These are phyloP conservation scores for Alectoris magna DNA, from an alignment of 2,797 vertebrate genomes.

Conservation along the genomic window DNA sequence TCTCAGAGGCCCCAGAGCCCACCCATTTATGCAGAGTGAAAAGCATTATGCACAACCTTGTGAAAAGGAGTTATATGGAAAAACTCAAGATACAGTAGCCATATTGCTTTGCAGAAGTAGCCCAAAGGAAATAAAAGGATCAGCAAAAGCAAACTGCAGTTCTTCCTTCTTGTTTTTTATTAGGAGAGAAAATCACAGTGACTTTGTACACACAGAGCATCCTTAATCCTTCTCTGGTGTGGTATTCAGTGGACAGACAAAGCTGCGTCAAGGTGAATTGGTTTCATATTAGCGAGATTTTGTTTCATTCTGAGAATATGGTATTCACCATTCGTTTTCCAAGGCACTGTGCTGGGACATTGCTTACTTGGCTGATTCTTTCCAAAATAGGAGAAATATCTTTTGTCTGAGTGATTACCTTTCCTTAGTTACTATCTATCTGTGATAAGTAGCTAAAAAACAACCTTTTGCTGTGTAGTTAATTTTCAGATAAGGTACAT, in stretches of 20 bases:
- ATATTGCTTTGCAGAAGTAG: neutral
- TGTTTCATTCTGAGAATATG: neutral
- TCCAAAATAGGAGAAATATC: neutral
- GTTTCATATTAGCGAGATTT: neutral
- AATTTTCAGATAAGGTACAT: neutral
- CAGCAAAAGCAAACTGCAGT: neutral
- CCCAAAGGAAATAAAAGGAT: conserved; percentile 4
- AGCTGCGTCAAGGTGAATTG: neutral
- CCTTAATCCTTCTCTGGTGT: neutral
- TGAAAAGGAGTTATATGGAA: neutral
- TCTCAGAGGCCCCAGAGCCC: neutral
- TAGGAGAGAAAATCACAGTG: neutral
- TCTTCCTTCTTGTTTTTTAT: neutral
- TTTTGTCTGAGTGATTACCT: neutral
- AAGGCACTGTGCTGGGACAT: neutral
- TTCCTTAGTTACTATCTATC: neutral
- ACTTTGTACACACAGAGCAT: neutral
- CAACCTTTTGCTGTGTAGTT: neutral
- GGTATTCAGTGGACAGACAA: neutral
- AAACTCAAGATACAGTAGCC: neutral
- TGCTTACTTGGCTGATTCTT: neutral
- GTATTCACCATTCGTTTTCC: neutral
- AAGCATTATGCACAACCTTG: neutral
- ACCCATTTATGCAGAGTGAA: neutral
- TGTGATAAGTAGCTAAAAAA: neutral